Conservation (phyloP, 2,113 vertebrate genomes). For the Uria aalge region DNA sequence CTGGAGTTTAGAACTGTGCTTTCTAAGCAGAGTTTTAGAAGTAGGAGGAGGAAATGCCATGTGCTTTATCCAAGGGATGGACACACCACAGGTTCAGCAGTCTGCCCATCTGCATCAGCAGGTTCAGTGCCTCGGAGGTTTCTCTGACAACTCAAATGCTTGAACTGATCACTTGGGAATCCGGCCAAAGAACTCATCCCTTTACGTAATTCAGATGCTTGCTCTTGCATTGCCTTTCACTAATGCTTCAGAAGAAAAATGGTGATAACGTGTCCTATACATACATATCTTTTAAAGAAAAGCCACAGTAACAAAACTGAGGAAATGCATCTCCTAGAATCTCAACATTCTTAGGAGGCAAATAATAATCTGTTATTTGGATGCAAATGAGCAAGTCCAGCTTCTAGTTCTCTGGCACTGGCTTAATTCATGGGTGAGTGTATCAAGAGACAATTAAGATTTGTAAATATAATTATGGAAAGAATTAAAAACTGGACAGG, state of each 20-base stretch:
- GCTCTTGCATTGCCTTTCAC: neutral
- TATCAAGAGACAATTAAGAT: neutral
- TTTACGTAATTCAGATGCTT: neutral
- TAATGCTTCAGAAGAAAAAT: neutral
- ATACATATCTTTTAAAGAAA: neutral
- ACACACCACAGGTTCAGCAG: accelerated
- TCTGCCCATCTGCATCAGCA: neutral
- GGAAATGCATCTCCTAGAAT: neutral
- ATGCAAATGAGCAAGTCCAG: neutral
- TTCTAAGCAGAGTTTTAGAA: neutral
- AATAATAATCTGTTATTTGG: neutral
- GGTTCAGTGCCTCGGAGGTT: neutral
- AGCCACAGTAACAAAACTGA: neutral
- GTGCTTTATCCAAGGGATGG: neutral
- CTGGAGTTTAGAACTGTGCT: neutral
- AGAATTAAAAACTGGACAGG: neutral
- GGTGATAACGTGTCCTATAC: neutral
- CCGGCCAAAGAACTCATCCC: neutral
- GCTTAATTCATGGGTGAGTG: neutral
- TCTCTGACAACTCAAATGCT: neutral
- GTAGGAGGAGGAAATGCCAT: neutral
- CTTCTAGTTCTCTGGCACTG: neutral
- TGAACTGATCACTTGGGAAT: neutral
- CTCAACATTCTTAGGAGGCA: neutral
- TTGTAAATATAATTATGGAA: neutral